Base-by-base conservation (phyloP, 2,888 invertebrate species). In the Eupithecia vulgata region DNA sequence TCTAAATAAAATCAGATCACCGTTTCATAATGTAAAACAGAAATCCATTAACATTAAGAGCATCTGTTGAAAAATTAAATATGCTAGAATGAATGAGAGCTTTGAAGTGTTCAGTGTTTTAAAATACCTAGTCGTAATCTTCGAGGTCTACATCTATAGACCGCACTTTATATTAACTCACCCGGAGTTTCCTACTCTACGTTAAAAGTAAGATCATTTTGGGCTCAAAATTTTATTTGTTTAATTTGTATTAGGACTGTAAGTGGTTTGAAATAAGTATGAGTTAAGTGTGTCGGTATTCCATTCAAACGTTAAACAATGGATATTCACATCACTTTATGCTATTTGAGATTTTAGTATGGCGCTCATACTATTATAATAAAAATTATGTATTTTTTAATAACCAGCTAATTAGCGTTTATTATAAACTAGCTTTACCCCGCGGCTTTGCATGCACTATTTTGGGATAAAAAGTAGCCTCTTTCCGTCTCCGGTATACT, bases 11-110 rank as follows among this genome's bases (percentile, higher is more conserved):
- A 68, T 71, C n/a, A 66, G 68, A 74, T 48, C 30, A 35, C 48
- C 48, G 48, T 67, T 67, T 70, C 25, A 30, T 45, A 68, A 73
- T 68, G 48, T 37, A 66, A 61, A 74, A 71, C 68, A 52, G 71
- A 65, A 66, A 57, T 35, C 34, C 65, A 59, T 74, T 70, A 62
- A 62, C n/a, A 35, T 64, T 68, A 35, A 68, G 61, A 66, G 48
- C 66, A 35, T 57, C 57, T 12, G 21, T 64, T 35, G 35, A 17
- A 62, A 64, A n/a, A 64, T 64, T 34, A 21, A 64, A 64, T 64
- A 17, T 4, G n/a, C 37, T 35, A 37, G 10, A 21, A 35, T n/a
- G 17, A 35, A 10, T n/a, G 8, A n/a, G 17, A 3, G 48, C n/a
- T 48, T 12, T 25, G 25, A 57, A 57, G 37, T 37, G 62, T 35